Conservation (phyloP, 2,888 invertebrate species). For the Aspidapion aeneum region DNA sequence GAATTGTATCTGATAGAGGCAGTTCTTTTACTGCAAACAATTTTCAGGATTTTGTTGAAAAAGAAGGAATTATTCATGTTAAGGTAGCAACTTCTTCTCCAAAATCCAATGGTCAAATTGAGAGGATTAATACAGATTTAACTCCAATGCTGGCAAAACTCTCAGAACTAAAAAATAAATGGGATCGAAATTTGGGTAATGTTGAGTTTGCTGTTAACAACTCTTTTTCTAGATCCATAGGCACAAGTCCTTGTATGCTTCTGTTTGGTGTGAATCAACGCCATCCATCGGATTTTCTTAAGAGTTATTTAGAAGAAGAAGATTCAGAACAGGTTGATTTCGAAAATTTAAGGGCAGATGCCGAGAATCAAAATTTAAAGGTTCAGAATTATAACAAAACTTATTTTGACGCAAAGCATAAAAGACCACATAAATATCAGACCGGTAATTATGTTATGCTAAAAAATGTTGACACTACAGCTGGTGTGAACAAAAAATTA, state of each 20-base stretch:
- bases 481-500: conserved; percentile 27
- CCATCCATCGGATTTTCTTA: conserved; percentile 5
- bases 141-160: conserved; percentile 15
- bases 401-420: conserved; percentile 15
- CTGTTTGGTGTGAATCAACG: conserved; percentile 12
- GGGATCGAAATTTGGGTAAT: conserved; percentile 11
- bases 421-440: conserved; percentile 15
- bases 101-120: conserved; percentile 16
- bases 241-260: background rate
- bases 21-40: conserved; percentile 4
- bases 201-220: conserved; percentile 18
- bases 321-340: conserved; percentile 3
- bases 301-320: conserved; percentile 5
- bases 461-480: conserved; percentile 23
- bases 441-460: conserved; percentile 27
- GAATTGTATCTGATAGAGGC: conserved; percentile 12
- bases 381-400: conserved; percentile 12
- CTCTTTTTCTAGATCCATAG: conserved; percentile 9
- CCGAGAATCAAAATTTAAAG: conserved; percentile 3
- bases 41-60: conserved; percentile 9
- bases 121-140: conserved; percentile 12
- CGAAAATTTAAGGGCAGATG: conserved; percentile 2
- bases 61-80: conserved; percentile 8
- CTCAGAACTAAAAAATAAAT: conserved; percentile 12
- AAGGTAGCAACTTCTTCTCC: conserved; percentile 13